These are phyloP conservation scores for Halocaridina rubra DNA, from an alignment of 2,888 invertebrate genomes.

Conservation along the genomic window DNA sequence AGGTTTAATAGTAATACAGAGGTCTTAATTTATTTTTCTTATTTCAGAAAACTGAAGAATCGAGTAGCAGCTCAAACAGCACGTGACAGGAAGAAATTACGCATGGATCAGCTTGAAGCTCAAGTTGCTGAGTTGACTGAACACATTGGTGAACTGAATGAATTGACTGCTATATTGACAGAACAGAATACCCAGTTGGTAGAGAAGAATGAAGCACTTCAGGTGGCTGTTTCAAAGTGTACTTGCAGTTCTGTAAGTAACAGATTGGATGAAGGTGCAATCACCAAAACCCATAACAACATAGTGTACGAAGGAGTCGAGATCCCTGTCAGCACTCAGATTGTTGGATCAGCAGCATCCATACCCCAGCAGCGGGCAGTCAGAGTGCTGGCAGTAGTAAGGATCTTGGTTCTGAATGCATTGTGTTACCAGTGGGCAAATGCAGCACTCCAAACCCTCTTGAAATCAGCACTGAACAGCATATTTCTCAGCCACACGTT, in stretches of 20 bases:
- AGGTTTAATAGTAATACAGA: too few relatives aligned
- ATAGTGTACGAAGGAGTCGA: constrained; percentile 33
- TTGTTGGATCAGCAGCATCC: constrained; percentile 60
- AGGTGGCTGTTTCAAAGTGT: constrained; percentile 26
- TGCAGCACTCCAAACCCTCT: not conserved
- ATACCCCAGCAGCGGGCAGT: constrained; percentile 62
- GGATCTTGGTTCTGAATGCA: constrained; percentile 52
- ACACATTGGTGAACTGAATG: constrained; percentile 27
- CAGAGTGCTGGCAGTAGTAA: constrained; percentile 52
- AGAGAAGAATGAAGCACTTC: constrained; percentile 36
- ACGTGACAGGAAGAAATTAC: constrained; percentile 93
- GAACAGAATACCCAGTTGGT: constrained; percentile 32
- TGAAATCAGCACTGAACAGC: not conserved
- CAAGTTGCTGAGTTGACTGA: constrained; percentile 32
- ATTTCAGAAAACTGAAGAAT: constrained; percentile 88
- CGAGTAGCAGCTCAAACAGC: constrained; percentile 97
- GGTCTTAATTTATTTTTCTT: not conserved
- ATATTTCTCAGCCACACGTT: not conserved
- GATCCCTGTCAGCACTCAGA: constrained; percentile 56
- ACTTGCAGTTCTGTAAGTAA: constrained; percentile 21
- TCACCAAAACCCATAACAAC: constrained; percentile 4
- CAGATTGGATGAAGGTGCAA: not conserved
- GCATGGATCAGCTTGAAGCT: constrained; percentile 75
- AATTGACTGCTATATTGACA: constrained; percentile 19
- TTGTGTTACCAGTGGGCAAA: constrained; percentile 47